Percentiles rank a stretch among this genome's conserved stretches.
phyloP scores from a whole-genome alignment of 2,113 vertebrate species.

The Neotoma lepida region DNA sequence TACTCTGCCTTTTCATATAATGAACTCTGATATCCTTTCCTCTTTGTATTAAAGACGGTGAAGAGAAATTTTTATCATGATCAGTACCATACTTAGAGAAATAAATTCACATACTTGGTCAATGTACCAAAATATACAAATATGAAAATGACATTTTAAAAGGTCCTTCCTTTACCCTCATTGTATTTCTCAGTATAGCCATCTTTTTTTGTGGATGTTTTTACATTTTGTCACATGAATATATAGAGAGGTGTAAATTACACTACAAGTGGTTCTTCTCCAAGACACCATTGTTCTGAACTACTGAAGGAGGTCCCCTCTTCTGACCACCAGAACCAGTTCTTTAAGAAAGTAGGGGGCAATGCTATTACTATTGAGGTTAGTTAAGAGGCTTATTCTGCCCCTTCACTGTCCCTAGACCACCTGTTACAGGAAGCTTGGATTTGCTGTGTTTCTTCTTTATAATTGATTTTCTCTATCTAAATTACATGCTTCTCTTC shows the following conservation, averaged over 20 bases:
- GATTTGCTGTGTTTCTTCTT: slow-evolving; percentile 71
- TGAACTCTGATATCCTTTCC: neutral
- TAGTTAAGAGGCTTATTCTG: slow-evolving; percentile 76
- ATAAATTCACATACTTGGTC: neutral
- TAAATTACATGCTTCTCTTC: slow-evolving; percentile 61
- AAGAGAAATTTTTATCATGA: slow-evolving; percentile 1
- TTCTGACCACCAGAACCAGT: slow-evolving; percentile 68
- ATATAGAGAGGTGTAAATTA: slow-evolving; percentile 9
- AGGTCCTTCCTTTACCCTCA: neutral
- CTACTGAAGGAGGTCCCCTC: slow-evolving; percentile 36
- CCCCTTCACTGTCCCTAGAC: slow-evolving; percentile 63
- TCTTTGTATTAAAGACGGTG: neutral
- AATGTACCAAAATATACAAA: neutral
- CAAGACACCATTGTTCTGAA: neutral
- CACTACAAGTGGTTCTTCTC: slow-evolving; percentile 17
- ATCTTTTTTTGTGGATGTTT: neutral
- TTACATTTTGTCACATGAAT: neutral
- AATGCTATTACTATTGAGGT: slow-evolving; percentile 48
- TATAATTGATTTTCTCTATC: slow-evolving; percentile 75
- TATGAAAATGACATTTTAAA: neutral
- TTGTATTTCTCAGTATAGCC: neutral
- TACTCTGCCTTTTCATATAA: neutral
- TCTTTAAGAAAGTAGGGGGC: neutral
- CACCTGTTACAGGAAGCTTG: slow-evolving; percentile 62
- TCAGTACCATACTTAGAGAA: neutral